phyloP scores from a whole-genome alignment of 2,797 vertebrate species.

The Scomberomorus guttatus region DNA sequence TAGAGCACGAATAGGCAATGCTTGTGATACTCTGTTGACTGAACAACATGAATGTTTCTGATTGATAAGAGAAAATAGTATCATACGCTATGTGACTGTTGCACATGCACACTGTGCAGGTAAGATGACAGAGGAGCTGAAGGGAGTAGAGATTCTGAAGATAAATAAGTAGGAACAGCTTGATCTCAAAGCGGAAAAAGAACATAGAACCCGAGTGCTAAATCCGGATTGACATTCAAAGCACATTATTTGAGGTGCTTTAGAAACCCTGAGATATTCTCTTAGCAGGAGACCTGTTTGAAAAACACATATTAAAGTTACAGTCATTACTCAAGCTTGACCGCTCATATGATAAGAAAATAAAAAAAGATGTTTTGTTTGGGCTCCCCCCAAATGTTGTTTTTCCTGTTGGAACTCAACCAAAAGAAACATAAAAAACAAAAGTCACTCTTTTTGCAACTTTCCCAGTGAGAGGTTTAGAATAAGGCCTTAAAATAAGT shows the following conservation, averaged over 20 bases:
- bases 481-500: constrained; percentile 43
- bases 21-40: neutral
- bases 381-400: neutral
- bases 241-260: constrained; percentile 8
- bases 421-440: neutral
- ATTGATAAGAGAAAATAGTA: constrained; percentile 15
- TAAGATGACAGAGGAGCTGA: constrained; percentile 13
- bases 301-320: constrained; percentile 6
- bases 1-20: constrained; percentile 23
- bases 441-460: neutral
- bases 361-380: neutral
- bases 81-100: constrained; percentile 1
- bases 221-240: constrained; percentile 53
- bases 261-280: constrained; percentile 3
- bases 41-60: constrained; percentile 16
- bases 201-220: neutral
- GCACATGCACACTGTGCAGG: neutral
- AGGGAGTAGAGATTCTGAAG: neutral
- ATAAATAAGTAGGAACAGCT: constrained; percentile 20
- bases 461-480: neutral
- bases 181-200: constrained; percentile 20
- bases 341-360: neutral
- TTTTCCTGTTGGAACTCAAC: neutral
- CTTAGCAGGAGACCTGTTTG: constrained; percentile 6
- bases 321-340: neutral